Evolutionary conservation across 2,797 vertebrate species (phyloP).

Genomic region (Pseudopleuronectes americanus): DNA sequence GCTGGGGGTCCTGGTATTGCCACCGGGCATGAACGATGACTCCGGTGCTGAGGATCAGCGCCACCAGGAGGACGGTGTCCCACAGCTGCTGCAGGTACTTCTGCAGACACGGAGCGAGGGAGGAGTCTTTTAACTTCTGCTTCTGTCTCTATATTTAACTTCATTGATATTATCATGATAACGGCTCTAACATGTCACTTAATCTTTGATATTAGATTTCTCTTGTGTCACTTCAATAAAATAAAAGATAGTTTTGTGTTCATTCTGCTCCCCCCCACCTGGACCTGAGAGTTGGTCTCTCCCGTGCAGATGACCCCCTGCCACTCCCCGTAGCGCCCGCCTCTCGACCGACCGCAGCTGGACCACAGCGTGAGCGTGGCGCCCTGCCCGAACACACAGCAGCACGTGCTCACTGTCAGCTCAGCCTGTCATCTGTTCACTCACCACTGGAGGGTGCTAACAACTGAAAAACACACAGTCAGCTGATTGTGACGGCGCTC

Average conservation of each 20-base stretch:
- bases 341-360: constrained; percentile 92
- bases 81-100: constrained; percentile 96
- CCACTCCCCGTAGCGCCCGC: constrained; percentile 93
- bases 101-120: constrained; percentile 64
- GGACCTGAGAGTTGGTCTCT: constrained; percentile 92
- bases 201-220: too few relatives aligned
- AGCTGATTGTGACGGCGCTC: constrained; percentile 38
- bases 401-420: constrained; percentile 56
- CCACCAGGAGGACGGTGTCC: constrained; percentile 93
- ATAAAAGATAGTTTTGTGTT: not conserved
- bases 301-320: constrained; percentile 95
- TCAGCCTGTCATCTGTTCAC: constrained; percentile 49
- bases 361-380: constrained; percentile 96
- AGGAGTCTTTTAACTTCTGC: too few relatives aligned
- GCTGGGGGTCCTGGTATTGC: constrained; percentile 85
- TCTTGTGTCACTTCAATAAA: not conserved
- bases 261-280: constrained; percentile 72
- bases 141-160: too few relatives aligned
- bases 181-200: too few relatives aligned
- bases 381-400: constrained; percentile 81
- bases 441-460: constrained; percentile 44
- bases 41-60: constrained; percentile 92
- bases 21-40: constrained; percentile 93
- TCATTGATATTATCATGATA: too few relatives aligned
- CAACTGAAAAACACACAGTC: constrained; percentile 27